Percentiles rank a stretch among this genome's conserved stretches.
phyloP scores from a whole-genome alignment of 2,888 invertebrate genomes.

The Apeira syringaria region DNA sequence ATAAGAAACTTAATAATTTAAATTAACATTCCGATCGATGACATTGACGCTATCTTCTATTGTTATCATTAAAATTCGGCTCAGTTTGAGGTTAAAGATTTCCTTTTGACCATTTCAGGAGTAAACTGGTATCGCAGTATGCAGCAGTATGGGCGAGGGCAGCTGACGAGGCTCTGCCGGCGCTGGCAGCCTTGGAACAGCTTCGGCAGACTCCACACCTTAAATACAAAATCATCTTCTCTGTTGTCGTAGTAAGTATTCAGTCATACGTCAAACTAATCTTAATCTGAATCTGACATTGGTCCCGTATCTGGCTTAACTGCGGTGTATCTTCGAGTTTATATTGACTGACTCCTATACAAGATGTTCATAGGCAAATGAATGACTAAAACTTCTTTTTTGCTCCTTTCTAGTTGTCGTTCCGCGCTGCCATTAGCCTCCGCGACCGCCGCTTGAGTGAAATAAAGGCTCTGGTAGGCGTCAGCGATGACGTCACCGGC shows the following conservation, averaged over 20 bases:
- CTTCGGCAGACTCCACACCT: slow-evolving; percentile 93
- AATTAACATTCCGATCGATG: too few relatives aligned
- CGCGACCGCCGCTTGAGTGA: slow-evolving; percentile 89
- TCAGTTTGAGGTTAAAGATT: too few relatives aligned
- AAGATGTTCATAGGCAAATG: too few relatives aligned
- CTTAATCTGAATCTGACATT: too few relatives aligned
- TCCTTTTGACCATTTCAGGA: slow-evolving; percentile 55
- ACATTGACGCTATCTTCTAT: too few relatives aligned
- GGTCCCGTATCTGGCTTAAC: too few relatives aligned
- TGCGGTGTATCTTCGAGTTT: too few relatives aligned
- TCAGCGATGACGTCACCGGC: slow-evolving; percentile 54
- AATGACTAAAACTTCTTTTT: too few relatives aligned
- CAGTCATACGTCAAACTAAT: too few relatives aligned
- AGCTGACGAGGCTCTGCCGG: slow-evolving; percentile 93
- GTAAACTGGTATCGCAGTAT: slow-evolving; percentile 90
- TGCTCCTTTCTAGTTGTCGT: slow-evolving; percentile 57
- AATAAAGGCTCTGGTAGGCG: slow-evolving; percentile 86
- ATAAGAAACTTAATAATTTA: too few relatives aligned
- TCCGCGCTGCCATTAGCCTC: slow-evolving; percentile 81
- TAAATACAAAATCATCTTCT: slow-evolving; percentile 97
- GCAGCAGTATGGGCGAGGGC: slow-evolving; percentile 93
- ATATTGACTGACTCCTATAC: too few relatives aligned
- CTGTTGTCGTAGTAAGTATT: slow-evolving; percentile 97
- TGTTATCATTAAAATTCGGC: too few relatives aligned
- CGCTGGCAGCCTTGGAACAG: slow-evolving; percentile 91